These are phyloP conservation scores for Sitobion miscanthi DNA, from an alignment of 1,140 invertebrate genomes.

Conservation along the genomic window DNA sequence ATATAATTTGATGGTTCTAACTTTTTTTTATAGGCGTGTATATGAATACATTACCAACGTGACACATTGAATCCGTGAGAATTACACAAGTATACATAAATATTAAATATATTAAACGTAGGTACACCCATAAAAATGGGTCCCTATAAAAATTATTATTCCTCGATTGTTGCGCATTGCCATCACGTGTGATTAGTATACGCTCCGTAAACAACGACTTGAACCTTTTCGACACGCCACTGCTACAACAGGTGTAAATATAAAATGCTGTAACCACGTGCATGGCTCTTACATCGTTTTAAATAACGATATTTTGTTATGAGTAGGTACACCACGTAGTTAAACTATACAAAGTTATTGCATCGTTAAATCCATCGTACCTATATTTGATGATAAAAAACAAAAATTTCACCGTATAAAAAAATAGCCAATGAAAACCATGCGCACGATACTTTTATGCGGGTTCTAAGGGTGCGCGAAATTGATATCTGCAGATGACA, in stretches of 20 bases:
- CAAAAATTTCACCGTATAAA: too few relatives aligned
- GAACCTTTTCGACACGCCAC: background rate
- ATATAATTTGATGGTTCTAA: background rate
- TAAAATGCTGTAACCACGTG: too few relatives aligned
- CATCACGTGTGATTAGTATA: background rate
- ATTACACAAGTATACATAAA: background rate
- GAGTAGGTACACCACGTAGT: too few relatives aligned
- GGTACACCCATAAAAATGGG: background rate
- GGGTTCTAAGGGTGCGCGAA: too few relatives aligned
- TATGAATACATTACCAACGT: background rate
- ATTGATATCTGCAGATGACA: too few relatives aligned
- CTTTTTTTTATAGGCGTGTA: background rate
- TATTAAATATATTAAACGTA: background rate
- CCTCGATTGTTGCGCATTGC: background rate
- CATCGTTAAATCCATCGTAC: too few relatives aligned
- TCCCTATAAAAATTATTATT: background rate
- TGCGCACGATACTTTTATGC: too few relatives aligned
- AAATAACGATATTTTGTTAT: background rate
- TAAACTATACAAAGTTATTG: too few relatives aligned
- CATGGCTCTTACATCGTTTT: background rate
- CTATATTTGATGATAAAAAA: too few relatives aligned
- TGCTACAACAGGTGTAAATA: background rate
- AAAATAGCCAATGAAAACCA: too few relatives aligned
- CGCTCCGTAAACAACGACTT: background rate
- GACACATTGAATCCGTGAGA: background rate